Percentiles rank a stretch among this genome's conserved stretches.
Evolutionary conservation across 1,140 invertebrate genomes (phyloP).

Genomic region (Drosophila arizonae): DNA sequence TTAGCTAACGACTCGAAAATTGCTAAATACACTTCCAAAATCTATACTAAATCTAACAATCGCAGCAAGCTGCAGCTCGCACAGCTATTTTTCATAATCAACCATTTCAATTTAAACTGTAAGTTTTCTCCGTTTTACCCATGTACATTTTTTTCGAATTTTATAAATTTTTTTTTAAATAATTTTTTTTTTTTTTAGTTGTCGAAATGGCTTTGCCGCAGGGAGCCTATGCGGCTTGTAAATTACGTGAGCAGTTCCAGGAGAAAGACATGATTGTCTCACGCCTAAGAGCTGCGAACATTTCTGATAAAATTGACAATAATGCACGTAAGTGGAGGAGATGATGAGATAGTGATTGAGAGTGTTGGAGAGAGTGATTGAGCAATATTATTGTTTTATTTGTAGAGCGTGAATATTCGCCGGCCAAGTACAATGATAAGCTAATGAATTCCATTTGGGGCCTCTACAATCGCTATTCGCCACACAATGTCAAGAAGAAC

Average conservation of each 20-base stretch:
- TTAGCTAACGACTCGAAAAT: constrained; percentile 44
- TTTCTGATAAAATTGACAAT: constrained; percentile 66
- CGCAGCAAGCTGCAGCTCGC: constrained; percentile 33
- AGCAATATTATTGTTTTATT: constrained; percentile 5
- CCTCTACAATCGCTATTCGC: constrained; percentile 92
- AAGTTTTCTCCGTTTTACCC: constrained; percentile 13
- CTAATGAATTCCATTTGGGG: constrained; percentile 96
- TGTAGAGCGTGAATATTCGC: constrained; percentile 84
- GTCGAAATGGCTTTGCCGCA: constrained; percentile 84
- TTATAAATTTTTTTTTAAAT: not conserved
- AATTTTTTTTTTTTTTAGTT: constrained; percentile 18
- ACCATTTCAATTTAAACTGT: constrained; percentile 44
- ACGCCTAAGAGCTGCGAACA: constrained; percentile 65
- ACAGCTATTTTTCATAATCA: constrained; percentile 29
- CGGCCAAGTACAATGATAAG: constrained; percentile 92
- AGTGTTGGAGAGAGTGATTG: no score
- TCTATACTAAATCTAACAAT: constrained; percentile 38
- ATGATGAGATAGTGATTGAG: not conserved
- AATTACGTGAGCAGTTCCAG: constrained; percentile 83
- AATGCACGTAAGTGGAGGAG: constrained; percentile 64
- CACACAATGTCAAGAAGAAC: constrained; percentile 92
- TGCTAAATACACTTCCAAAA: constrained; percentile 45
- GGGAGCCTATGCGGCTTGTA: constrained; percentile 84
- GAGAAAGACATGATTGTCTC: constrained; percentile 79
- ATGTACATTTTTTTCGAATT: not conserved